Base-by-base conservation (phyloP, 2,888 invertebrate species). In the Polydrusus tereticollis region DNA sequence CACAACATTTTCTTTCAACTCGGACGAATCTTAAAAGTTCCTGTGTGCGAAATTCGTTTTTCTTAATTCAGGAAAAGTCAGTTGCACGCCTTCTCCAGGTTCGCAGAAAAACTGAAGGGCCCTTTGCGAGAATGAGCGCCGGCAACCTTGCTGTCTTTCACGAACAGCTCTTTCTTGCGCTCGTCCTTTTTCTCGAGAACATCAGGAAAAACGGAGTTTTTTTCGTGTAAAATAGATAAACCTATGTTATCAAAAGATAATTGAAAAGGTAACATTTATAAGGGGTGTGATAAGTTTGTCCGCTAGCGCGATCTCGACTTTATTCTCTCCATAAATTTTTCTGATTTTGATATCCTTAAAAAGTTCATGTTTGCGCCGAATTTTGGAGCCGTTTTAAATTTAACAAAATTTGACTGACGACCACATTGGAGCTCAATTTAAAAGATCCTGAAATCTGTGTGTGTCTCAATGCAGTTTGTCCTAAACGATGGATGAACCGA, bases 141-240 rank as follows among this genome's bases (percentile, higher is more conserved):
- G 70, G 70, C 70, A 70, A 71, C 70, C 65, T 59, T n/a, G n/a
- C n/a, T 60, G 72, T 69, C 72, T 43, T 72, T 72, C 72, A 72
- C 18, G 45, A 62, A 62, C 66, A 72, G 66, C 33, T 33, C 43
- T 69, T 65, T 69, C 71, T 71, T 71, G 65, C 50, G 71, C 41
- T 26, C 71, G 55, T 65, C 45, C 57, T 60, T 57, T 72, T 71
- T 71, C 60, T 68, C 68, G 52, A 45, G 38, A 12, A 38, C 68
- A 68, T n/a, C n/a, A n/a, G n/a, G 67, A 38, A 21, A 68, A 26
- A 36, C 16, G n/a, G 23, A 23, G 12, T 12, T 38, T 59, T 59
- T 29, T n/a, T n/a, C 16, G 29, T 21, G 52, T 21, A 16, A 52
- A 52, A 52, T 52, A 29, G 26, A 52, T 52, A 52, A 52, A 52